Percentiles rank a stretch among this genome's conserved stretches.
Conservation (phyloP, 2,888 invertebrate genomes). For the Margaritifera margaritifera region DNA sequence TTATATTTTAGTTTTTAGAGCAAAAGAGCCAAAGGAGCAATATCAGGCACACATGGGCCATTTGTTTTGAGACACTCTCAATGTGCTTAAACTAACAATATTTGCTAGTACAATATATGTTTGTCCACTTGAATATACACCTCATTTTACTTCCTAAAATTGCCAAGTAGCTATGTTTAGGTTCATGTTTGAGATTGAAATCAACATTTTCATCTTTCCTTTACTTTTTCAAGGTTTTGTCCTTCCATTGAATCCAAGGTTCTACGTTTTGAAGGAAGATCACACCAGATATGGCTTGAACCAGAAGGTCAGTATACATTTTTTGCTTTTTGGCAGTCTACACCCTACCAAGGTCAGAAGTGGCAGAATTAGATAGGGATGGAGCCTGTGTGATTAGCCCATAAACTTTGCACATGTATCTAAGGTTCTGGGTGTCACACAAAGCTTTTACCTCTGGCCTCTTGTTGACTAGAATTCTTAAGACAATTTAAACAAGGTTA, state of each 20-base stretch:
- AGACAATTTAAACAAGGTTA: too few relatives aligned
- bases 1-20: too few relatives aligned
- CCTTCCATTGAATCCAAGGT: conserved; percentile 92
- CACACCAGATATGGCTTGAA: conserved; percentile 88
- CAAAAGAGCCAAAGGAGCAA: too few relatives aligned
- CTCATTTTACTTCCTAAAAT: too few relatives aligned
- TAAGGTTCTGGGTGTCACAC: too few relatives aligned
- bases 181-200: background rate
- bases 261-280: conserved; percentile 79
- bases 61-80: too few relatives aligned
- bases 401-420: background rate
- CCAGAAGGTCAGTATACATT: conserved; percentile 81
- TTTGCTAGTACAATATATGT: too few relatives aligned
- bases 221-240: conserved; percentile 78
- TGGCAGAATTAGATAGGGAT: background rate
- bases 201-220: background rate
- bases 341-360: background rate
- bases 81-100: too few relatives aligned
- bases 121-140: too few relatives aligned
- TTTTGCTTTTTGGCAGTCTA: background rate
- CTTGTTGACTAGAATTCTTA: too few relatives aligned
- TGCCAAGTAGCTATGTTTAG: background rate
- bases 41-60: too few relatives aligned
- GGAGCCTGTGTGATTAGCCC: background rate
- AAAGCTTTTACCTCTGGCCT: too few relatives aligned